Evolutionary conservation across 1,140 invertebrate species (phyloP).

Genomic region (Cepaea nemoralis): DNA sequence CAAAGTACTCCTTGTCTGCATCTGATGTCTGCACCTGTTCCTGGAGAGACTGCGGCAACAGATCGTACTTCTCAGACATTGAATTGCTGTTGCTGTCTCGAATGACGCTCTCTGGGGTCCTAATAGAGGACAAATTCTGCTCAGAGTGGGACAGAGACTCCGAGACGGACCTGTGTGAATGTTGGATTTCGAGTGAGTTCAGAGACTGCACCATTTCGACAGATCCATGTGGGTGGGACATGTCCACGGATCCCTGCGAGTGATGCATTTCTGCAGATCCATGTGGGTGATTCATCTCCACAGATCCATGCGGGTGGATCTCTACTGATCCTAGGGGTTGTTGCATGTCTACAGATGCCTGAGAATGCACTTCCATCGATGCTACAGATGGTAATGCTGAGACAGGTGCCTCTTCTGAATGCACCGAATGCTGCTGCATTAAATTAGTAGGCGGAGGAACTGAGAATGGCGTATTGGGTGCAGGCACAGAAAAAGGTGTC

Average conservation of each 20-base stretch:
- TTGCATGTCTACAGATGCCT: slow-evolving; percentile 41
- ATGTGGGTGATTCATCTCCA: slow-evolving; percentile 28
- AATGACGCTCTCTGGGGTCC: slow-evolving; percentile 32
- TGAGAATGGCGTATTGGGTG: slow-evolving; percentile 31
- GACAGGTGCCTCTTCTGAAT: slow-evolving; percentile 39
- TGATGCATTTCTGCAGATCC: slow-evolving; percentile 27
- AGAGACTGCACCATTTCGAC: slow-evolving; percentile 39
- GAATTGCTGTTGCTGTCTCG: slow-evolving; percentile 52
- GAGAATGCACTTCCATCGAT: slow-evolving; percentile 32
- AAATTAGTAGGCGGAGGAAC: slow-evolving; percentile 38
- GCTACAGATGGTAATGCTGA: slow-evolving; percentile 40
- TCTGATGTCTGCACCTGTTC: slow-evolving; percentile 48
- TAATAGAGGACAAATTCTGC: slow-evolving; percentile 26
- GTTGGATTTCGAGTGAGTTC: slow-evolving; percentile 26
- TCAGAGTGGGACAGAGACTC: slow-evolving; percentile 43
- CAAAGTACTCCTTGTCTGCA: slow-evolving; percentile 64
- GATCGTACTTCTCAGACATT: slow-evolving; percentile 43
- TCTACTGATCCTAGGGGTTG: slow-evolving; percentile 44
- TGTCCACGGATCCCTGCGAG: slow-evolving; percentile 31
- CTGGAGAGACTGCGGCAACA: slow-evolving; percentile 39
- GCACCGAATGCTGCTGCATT: slow-evolving; percentile 37
- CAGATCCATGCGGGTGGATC: slow-evolving; percentile 1
- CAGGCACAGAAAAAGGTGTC: slow-evolving; percentile 37
- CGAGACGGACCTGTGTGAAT: slow-evolving; percentile 13
- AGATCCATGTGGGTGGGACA: slow-evolving; percentile 38